phyloP scores from a whole-genome alignment of 2,113 vertebrate genomes.

The Zootoca vivipara region DNA sequence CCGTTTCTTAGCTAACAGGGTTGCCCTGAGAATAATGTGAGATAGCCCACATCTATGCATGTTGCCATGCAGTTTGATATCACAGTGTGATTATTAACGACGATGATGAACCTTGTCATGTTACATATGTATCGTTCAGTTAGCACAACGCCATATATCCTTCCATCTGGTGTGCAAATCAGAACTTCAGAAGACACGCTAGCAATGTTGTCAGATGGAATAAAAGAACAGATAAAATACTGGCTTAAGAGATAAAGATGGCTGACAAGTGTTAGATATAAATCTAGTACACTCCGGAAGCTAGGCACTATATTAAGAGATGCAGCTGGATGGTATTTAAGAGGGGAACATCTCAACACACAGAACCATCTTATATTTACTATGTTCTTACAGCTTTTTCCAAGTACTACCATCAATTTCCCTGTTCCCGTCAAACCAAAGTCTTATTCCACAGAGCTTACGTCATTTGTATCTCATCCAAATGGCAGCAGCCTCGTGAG shows the following conservation, averaged over 20 bases:
- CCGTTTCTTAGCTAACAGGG: not conserved
- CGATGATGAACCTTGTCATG: not conserved
- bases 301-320: not conserved
- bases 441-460: constrained; percentile 61
- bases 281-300: not conserved
- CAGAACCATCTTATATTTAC: constrained; percentile 52
- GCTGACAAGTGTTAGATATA: not conserved
- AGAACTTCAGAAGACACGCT: not conserved
- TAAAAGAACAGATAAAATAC: not conserved
- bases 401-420: constrained; percentile 54
- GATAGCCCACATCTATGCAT: not conserved
- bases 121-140: not conserved
- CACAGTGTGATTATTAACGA: not conserved
- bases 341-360: not conserved
- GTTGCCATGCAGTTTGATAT: not conserved
- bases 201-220: not conserved
- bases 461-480: constrained; percentile 51
- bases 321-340: not conserved
- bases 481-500: constrained; percentile 53
- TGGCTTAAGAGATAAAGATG: not conserved
- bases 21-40: not conserved
- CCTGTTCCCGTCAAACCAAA: constrained; percentile 53
- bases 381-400: constrained; percentile 24
- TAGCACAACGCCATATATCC: not conserved
- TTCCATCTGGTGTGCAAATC: not conserved